phyloP scores from a whole-genome alignment of 1,140 invertebrate genomes.

The Saccostrea echinata region DNA sequence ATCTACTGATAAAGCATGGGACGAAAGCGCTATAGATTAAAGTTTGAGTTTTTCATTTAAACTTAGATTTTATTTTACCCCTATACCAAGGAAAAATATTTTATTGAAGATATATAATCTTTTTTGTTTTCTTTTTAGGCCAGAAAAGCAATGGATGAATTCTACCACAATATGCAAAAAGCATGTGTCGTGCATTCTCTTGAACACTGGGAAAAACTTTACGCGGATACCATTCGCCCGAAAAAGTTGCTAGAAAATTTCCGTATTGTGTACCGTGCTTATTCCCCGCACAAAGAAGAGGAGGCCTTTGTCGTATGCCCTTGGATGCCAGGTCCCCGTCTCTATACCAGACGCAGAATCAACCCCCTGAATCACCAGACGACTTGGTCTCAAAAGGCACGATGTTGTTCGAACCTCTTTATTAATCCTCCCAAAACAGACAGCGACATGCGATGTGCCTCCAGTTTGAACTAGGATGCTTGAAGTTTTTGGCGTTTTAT shows the following conservation, averaged over 20 bases:
- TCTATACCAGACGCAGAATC: slow-evolving; percentile 29
- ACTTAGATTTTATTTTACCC: too few relatives aligned
- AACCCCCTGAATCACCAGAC: slow-evolving; percentile 1
- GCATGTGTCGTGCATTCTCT: slow-evolving; percentile 56
- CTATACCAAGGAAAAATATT: too few relatives aligned
- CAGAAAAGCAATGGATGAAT: slow-evolving; percentile 58
- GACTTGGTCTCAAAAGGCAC: neutral
- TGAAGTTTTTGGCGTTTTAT: neutral
- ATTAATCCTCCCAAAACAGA: neutral
- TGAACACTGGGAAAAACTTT: slow-evolving; percentile 67
- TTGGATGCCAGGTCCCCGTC: slow-evolving; percentile 64
- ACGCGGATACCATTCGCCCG: slow-evolving; percentile 58
- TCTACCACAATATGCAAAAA: slow-evolving; percentile 64
- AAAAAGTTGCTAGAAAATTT: slow-evolving; percentile 63
- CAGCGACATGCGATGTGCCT: neutral
- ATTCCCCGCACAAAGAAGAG: slow-evolving; percentile 66
- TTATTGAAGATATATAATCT: too few relatives aligned
- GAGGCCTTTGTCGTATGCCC: slow-evolving; percentile 67
- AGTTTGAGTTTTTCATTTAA: too few relatives aligned
- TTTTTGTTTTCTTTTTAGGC: slow-evolving; percentile 48
- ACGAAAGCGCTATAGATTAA: too few relatives aligned
- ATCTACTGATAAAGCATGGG: too few relatives aligned
- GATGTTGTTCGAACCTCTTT: neutral
- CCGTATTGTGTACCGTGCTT: slow-evolving; percentile 61
- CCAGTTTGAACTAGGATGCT: slow-evolving; percentile 23